These are phyloP conservation scores for Clunio marinus DNA, from an alignment of 2,888 invertebrate genomes.

Conservation along the genomic window DNA sequence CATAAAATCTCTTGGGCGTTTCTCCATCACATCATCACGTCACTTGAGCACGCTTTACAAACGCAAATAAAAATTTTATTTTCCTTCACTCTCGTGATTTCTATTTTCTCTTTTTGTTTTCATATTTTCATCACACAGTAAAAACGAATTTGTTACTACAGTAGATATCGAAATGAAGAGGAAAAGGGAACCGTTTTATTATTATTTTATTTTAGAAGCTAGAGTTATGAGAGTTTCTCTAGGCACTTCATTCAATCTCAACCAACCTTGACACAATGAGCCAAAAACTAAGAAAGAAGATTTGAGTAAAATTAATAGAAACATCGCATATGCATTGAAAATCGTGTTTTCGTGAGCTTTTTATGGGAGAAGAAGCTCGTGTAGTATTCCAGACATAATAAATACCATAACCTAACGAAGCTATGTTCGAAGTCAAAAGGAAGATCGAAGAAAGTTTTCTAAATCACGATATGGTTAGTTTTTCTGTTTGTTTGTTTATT, in stretches of 20 bases:
- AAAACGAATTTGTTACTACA: too few relatives aligned
- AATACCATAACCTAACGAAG: neutral
- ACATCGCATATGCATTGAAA: too few relatives aligned
- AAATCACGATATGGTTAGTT: too few relatives aligned
- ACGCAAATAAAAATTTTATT: neutral
- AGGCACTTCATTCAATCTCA: neutral
- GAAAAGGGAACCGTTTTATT: neutral
- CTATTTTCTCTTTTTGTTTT: neutral
- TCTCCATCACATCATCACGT: conserved; percentile 4
- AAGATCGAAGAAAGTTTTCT: too few relatives aligned
- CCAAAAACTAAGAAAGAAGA: neutral
- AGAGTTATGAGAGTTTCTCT: neutral
- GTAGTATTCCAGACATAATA: neutral
- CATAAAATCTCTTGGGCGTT: neutral
- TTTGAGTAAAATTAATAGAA: too few relatives aligned
- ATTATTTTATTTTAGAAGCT: neutral
- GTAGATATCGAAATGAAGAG: too few relatives aligned
- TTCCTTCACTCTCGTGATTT: too few relatives aligned
- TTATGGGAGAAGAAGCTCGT: too few relatives aligned
- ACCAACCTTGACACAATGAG: conserved; percentile 26
- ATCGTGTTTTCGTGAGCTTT: too few relatives aligned
- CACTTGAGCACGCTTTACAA: conserved; percentile 4
- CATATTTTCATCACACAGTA: neutral
- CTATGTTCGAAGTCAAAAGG: too few relatives aligned
- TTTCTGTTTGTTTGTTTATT: too few relatives aligned